Base-by-base conservation (phyloP, 2,888 invertebrate species). In the Eristalis pertinax region DNA sequence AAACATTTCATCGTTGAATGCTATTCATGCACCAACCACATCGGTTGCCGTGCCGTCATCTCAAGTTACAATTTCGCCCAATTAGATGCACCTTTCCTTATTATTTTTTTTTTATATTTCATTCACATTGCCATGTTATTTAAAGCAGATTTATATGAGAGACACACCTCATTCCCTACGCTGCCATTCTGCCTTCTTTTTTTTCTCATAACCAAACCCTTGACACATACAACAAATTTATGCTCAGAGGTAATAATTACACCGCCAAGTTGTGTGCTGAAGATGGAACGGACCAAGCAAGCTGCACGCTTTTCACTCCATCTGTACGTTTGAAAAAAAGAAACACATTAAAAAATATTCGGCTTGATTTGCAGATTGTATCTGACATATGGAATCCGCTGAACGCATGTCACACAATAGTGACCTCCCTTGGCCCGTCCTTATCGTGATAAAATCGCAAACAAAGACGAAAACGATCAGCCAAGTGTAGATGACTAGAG, bases 221-320 rank as follows among this genome's bases (percentile, higher is more conserved):
- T 72, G 70, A 67, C 72, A 63, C 65, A 79, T 80, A 72, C 84
- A 68, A 84, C 69, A 72, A 80, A 80, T 79, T 62, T 43, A 56
- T 43, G 50, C 38, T 50, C 70, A 41, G 75, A 62, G 29, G 65
- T 65, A 43, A 74, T 85, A 85, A 85, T 85, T 82, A 85, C 77
- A 58, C 60, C 32, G 24, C 73, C 35, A 60, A 68, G n/a, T 69
- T 69, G 68, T 81, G 38, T 67, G 64, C 11, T 72, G 26, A 41
- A 22, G 68, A 32, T 32, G 32, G 32, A 32, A 32, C 32, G 32
- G 8, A 5, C 10, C 32, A 32, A 69, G 32, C 35, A 69, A 22
- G 24, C 50, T 78, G 83, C 82, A 78, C 72, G 82, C 82, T 86
- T 78, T 75, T 86, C 74, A 86, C 78, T 72, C 83, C 67, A 70